Evolutionary conservation across 2,888 invertebrate species (phyloP).

Genomic region (Nemoura dubitans): DNA sequence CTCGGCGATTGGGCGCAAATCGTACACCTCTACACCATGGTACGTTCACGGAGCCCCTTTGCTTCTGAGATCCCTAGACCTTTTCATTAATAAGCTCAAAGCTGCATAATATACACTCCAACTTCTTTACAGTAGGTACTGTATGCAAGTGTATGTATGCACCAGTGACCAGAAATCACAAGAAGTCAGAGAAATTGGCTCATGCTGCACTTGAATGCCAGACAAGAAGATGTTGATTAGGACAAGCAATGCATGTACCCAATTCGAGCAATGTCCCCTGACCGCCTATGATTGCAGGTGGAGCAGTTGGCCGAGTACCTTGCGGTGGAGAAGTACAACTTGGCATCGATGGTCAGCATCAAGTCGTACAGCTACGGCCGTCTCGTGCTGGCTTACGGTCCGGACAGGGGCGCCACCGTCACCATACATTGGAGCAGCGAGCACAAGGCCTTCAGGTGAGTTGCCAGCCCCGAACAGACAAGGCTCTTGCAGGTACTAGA

Average conservation of each 20-base stretch:
- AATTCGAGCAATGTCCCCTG: too few relatives aligned
- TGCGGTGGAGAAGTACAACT: slow-evolving; percentile 72
- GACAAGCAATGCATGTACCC: too few relatives aligned
- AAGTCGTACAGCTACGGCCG: slow-evolving; percentile 94
- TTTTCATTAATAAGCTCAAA: too few relatives aligned
- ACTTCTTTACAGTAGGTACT: too few relatives aligned
- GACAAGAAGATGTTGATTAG: too few relatives aligned
- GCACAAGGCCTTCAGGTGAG: slow-evolving; percentile 79
- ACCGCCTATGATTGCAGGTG: neutral
- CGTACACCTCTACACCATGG: slow-evolving; percentile 85
- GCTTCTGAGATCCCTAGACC: too few relatives aligned
- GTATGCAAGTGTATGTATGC: too few relatives aligned
- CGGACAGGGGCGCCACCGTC: slow-evolving; percentile 83
- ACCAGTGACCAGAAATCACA: too few relatives aligned
- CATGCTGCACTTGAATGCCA: too few relatives aligned
- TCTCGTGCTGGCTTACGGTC: slow-evolving; percentile 88
- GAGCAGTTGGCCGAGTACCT: slow-evolving; percentile 84
- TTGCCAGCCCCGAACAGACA: too few relatives aligned
- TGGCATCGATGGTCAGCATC: slow-evolving; percentile 78
- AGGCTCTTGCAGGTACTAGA: neutral
- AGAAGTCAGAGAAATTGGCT: too few relatives aligned
- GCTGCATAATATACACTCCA: too few relatives aligned
- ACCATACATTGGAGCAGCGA: slow-evolving; percentile 81
- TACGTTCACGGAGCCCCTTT: slow-evolving; percentile 57
- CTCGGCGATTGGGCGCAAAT: slow-evolving; percentile 93